Conservation (phyloP, 2,797 vertebrate genomes). For the Parotocinclus haroldoi region DNA sequence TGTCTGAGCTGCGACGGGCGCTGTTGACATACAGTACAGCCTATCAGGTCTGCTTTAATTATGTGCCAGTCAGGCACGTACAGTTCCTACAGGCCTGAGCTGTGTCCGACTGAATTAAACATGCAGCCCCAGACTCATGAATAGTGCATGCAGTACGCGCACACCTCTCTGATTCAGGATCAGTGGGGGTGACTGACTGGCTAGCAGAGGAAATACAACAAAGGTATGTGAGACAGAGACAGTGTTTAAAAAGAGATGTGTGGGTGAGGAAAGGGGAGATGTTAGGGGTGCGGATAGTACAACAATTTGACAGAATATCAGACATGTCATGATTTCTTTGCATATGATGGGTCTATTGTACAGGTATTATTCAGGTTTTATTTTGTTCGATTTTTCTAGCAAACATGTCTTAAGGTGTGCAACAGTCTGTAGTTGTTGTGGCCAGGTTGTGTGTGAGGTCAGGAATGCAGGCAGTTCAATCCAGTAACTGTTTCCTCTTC, state of each 20-base stretch:
- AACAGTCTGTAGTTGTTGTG: too few species aligned
- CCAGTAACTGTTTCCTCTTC: too few species aligned
- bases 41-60: constrained; percentile 42
- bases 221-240: constrained; percentile 45
- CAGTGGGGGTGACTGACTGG: constrained; percentile 62
- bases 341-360: too few species aligned
- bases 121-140: constrained; percentile 65
- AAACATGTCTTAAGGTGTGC: too few species aligned
- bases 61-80: constrained; percentile 51
- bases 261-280: not conserved
- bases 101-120: constrained; percentile 74
- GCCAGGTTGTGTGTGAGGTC: too few species aligned
- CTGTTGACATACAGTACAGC: constrained; percentile 41
- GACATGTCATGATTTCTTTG: too few species aligned
- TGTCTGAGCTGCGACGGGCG: constrained; percentile 23
- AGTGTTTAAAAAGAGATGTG: not conserved
- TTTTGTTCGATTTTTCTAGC: too few species aligned
- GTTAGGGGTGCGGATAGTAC: too few species aligned
- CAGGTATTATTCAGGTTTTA: too few species aligned
- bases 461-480: too few species aligned
- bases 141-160: constrained; percentile 65
- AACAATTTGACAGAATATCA: too few species aligned
- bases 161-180: constrained; percentile 61
- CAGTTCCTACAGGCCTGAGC: constrained; percentile 60
- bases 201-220: constrained; percentile 70